Conservation (phyloP, 1,140 invertebrate genomes). For the Drosophila insularis region DNA sequence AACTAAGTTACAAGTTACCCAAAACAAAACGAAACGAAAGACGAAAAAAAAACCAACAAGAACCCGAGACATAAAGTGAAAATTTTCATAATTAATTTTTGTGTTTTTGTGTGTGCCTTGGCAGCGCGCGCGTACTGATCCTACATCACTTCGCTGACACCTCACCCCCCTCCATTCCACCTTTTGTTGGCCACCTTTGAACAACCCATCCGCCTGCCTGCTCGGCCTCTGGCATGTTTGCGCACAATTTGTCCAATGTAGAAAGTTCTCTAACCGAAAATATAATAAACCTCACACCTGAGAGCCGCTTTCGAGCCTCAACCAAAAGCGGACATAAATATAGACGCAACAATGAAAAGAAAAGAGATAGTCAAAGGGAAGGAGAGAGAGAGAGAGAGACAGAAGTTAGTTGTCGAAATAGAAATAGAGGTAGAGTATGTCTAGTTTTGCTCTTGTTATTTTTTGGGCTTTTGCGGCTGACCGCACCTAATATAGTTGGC, state of each 20-base stretch:
- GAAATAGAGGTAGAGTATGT: background rate
- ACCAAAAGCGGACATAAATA: background rate
- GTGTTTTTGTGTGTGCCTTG: conserved; percentile 2
- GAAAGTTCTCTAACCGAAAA: conserved; percentile 3
- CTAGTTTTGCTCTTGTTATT: background rate
- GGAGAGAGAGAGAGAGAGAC: background rate
- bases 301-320: background rate
- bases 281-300: conserved; percentile 17
- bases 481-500: conserved; percentile 4
- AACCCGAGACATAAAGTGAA: conserved; percentile 18
- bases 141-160: too few species aligned
- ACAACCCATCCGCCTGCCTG: background rate
- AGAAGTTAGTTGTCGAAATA: background rate
- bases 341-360: background rate
- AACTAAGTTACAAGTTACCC: conserved; percentile 23
- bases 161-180: background rate
- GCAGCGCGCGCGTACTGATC: background rate
- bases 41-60: background rate
- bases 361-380: background rate
- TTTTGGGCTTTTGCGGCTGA: conserved; percentile 1
- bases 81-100: conserved; percentile 28
- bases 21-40: background rate
- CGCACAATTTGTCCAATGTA: conserved; percentile 15
- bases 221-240: conserved; percentile 10
- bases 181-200: background rate